Conservation (phyloP, 2,113 vertebrate genomes). For the Polypterus senegalus region DNA sequence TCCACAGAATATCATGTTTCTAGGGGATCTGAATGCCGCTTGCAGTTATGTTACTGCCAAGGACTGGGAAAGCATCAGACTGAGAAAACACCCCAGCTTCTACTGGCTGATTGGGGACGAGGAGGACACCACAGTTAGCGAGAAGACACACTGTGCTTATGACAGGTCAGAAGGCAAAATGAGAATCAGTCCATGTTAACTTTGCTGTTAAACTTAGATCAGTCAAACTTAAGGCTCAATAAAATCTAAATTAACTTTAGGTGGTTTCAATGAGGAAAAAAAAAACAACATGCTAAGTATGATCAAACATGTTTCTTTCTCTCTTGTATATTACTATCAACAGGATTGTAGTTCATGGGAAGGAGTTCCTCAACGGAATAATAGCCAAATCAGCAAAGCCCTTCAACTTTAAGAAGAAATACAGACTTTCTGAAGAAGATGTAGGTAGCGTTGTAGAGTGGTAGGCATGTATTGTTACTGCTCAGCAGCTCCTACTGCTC, state of each 20-base stretch:
- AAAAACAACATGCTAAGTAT: not conserved
- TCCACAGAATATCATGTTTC: conserved; percentile 59
- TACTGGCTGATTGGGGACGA: conserved; percentile 69
- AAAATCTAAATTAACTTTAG: not conserved
- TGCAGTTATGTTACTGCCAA: conserved; percentile 60
- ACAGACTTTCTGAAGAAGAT: conserved; percentile 46
- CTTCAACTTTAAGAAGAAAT: conserved; percentile 61
- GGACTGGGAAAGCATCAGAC: conserved; percentile 48
- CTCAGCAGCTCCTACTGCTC: no score
- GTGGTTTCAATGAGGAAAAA: not conserved
- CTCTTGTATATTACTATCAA: not conserved
- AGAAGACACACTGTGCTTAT: conserved; percentile 59
- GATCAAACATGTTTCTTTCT: not conserved
- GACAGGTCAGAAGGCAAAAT: conserved; percentile 44
- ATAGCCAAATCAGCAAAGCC: conserved; percentile 52
- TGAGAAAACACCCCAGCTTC: conserved; percentile 49
- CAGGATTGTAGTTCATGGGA: conserved; percentile 68
- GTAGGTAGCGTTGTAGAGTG: no score
- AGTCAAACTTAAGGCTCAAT: no score
- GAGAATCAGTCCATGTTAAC: not conserved
- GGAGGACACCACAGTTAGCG: conserved; percentile 62
- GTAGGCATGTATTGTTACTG: no score
- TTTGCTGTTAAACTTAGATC: no score
- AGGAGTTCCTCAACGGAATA: conserved; percentile 39
- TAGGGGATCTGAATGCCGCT: conserved; percentile 73